Evolutionary conservation across 2,113 vertebrate species (phyloP).

Genomic region (Scophthalmus maximus): DNA sequence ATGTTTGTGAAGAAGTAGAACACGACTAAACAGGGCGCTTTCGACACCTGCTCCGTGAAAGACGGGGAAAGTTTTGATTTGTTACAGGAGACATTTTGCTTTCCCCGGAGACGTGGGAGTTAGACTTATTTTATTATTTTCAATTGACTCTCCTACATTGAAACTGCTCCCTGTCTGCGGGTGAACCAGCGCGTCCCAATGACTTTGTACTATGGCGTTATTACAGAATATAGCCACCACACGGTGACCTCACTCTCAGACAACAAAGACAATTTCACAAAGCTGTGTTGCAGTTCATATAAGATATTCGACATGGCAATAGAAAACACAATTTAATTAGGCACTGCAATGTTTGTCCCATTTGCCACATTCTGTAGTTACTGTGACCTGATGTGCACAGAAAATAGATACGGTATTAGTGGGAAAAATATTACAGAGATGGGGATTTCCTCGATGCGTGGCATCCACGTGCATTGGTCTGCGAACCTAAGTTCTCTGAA

Average conservation of each 20-base stretch:
- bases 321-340: no score
- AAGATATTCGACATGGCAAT: no score
- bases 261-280: neutral
- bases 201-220: conserved; percentile 3
- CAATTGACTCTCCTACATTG: conserved; percentile 52
- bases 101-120: conserved; percentile 76
- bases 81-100: conserved; percentile 74
- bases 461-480: no score
- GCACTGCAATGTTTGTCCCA: no score
- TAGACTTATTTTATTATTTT: conserved; percentile 72
- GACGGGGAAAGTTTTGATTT: conserved; percentile 78
- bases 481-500: no score
- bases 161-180: conserved; percentile 42
- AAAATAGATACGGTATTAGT: no score
- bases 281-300: neutral
- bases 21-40: conserved; percentile 82
- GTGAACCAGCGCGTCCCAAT: conserved; percentile 38
- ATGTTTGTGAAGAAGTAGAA: conserved; percentile 81
- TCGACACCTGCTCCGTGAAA: conserved; percentile 56
- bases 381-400: no score
- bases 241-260: conserved; percentile 3
- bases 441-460: no score
- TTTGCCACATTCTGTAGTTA: no score
- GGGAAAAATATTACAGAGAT: no score
- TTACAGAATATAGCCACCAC: neutral